Evolutionary conservation across 2,113 vertebrate genomes (phyloP), one percentile per base, ranked within the genome.

Genomic region (Polypterus bichir): DNA sequence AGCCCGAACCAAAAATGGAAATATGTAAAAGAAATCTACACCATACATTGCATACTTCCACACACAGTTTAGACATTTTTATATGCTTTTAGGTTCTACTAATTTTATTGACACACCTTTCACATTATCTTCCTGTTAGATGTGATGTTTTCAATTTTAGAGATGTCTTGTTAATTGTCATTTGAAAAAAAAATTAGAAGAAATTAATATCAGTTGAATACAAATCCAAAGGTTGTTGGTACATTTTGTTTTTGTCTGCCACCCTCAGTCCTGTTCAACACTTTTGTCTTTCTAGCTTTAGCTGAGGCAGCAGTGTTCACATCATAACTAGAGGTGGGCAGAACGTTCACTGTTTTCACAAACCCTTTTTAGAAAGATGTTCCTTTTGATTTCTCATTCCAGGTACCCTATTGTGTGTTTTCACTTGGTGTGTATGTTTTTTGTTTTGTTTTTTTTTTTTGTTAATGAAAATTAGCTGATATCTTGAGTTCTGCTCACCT

Each of bases 111-210:
- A 44, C 46, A 11, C 46, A 9, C 7, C 5, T 57, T 27, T 27
- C 27, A 27, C 27, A 5, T 57, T 57, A 44, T 27, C 6, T 44
- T 57, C 56, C 46, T 57, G 56, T 27, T 57, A 5, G 56, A 5
- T 57, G 5, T 57, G 56, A 11, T 44, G 27, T 57, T 57, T 11
- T 27, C 7, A 57, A 6, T 57, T 27, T 57, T 57, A 57, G 11
- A 57, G 27, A 27, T 57, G 56, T 57, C 56, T 57, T 44, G 56
- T 57, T 27, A 7, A 57, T 3, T 57, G 56, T 57, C 44, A 27
- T 11, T 4, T 8, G 5, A 11, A 55, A 55, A 8, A 55, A 55
- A 55, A 8, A 55, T 5, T 2, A 52, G 51, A 27, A 27, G 27
- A 27, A 27, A 27, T 27, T 27, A 2, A 27, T 27, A 27, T 27